phyloP scores from a whole-genome alignment of 2,888 invertebrate genomes.

The Campoletis raptor region DNA sequence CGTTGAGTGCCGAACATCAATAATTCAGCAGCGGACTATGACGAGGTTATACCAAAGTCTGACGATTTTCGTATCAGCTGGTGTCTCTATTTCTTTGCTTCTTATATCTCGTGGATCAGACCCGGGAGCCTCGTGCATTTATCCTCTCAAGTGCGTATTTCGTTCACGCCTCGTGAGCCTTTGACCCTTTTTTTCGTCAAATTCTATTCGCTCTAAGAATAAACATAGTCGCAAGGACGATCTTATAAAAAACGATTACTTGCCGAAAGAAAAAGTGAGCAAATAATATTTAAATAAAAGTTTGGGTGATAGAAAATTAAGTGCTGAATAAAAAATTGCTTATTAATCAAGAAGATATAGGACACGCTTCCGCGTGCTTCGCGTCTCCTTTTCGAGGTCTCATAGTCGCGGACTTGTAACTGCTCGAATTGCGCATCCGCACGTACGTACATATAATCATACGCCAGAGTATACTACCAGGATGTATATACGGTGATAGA shows the following conservation, averaged over 20 bases:
- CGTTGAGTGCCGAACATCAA: conserved; percentile 83
- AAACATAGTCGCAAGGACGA: not conserved
- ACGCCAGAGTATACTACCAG: conserved; percentile 42
- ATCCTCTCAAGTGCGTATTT: conserved; percentile 39
- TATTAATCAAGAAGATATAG: conserved; percentile 34
- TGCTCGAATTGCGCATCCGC: conserved; percentile 64
- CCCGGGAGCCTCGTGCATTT: conserved; percentile 36
- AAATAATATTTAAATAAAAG: not conserved
- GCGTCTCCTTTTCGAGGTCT: conserved; percentile 53
- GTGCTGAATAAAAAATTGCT: conserved; percentile 28
- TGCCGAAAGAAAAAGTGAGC: not conserved
- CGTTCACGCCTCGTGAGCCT: conserved; percentile 26
- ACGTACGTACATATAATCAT: conserved; percentile 60
- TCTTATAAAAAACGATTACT: not conserved
- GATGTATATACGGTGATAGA: conserved; percentile 47
- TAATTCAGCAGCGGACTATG: conserved; percentile 84
- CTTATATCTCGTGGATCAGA: conserved; percentile 52
- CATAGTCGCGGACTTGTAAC: conserved; percentile 56
- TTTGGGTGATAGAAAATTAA: not conserved
- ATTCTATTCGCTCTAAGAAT: conserved; percentile 6
- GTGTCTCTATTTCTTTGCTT: conserved; percentile 43
- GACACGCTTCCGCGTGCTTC: conserved; percentile 55
- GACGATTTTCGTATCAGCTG: conserved; percentile 61
- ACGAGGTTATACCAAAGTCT: conserved; percentile 81
- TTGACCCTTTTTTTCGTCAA: conserved; percentile 27